Conservation (phyloP, 2,113 vertebrate genomes). For the Mionectes macconnelli region DNA sequence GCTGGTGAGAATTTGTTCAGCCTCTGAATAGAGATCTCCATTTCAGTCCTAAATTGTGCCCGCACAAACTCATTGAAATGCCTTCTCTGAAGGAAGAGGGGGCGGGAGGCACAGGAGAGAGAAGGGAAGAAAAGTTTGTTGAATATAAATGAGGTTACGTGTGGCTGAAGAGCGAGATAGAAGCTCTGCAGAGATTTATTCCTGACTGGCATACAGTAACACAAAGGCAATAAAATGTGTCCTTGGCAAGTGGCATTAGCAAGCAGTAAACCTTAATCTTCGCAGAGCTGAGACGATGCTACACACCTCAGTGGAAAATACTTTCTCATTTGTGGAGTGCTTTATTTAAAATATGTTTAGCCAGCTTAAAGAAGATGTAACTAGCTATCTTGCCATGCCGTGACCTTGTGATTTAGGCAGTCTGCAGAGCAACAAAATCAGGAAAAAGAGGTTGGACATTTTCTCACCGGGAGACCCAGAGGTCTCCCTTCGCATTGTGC, state of each 20-base stretch:
- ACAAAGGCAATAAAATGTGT: slow-evolving; percentile 63
- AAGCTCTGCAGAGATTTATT: slow-evolving; percentile 69
- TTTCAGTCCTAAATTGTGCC: slow-evolving; percentile 70
- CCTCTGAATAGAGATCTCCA: slow-evolving; percentile 74
- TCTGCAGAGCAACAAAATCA: not conserved
- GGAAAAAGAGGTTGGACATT: not conserved
- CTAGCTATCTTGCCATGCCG: not conserved
- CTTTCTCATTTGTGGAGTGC: not conserved
- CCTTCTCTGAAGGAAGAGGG: slow-evolving; percentile 71
- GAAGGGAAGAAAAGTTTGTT: slow-evolving; percentile 67
- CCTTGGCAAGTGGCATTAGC: slow-evolving; percentile 63
- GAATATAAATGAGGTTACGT: slow-evolving; percentile 76
- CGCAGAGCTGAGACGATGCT: not conserved
- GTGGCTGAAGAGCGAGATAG: slow-evolving; percentile 65
- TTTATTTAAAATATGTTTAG: slow-evolving; percentile 3
- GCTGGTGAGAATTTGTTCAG: slow-evolving; percentile 75
- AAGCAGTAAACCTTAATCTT: slow-evolving; percentile 43
- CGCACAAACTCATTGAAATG: slow-evolving; percentile 74
- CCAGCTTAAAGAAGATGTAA: not conserved
- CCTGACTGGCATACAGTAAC: slow-evolving; percentile 65
- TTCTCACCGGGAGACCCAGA: not conserved
- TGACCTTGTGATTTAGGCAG: not conserved
- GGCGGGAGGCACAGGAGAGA: slow-evolving; percentile 34
- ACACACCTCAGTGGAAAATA: not conserved
- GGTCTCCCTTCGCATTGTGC: not conserved